Percentiles rank a stretch among this genome's conserved stretches.
These are phyloP conservation scores for Pediacus dermestoides DNA, from an alignment of 2,888 invertebrate genomes.

Conservation along the genomic window DNA sequence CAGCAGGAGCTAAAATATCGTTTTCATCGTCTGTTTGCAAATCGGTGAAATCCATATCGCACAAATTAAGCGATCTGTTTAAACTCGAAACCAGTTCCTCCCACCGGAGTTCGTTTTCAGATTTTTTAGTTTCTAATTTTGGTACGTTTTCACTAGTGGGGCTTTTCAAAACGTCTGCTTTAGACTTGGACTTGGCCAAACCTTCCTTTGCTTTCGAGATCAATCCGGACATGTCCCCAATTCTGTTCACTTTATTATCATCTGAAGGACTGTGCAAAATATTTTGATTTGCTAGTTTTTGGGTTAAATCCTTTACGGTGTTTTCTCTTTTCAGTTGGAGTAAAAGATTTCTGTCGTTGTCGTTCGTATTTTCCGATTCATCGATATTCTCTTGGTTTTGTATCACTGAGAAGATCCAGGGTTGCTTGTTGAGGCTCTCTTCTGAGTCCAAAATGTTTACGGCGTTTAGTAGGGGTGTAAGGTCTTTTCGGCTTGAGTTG, in stretches of 20 bases:
- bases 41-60: constrained; percentile 96
- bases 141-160: constrained; percentile 65
- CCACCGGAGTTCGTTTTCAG: constrained; percentile 94
- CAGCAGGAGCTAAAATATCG: constrained; percentile 62
- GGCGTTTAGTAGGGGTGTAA: constrained; percentile 55
- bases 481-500: constrained; percentile 51
- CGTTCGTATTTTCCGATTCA: constrained; percentile 51
- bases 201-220: constrained; percentile 88
- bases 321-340: constrained; percentile 75
- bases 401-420: constrained; percentile 44
- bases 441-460: constrained; percentile 57
- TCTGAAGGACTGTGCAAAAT: constrained; percentile 56
- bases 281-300: constrained; percentile 73
- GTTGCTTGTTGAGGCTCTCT: constrained; percentile 47
- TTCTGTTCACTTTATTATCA: constrained; percentile 56
- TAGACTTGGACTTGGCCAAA: constrained; percentile 80
- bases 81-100: constrained; percentile 80
- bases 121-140: constrained; percentile 69
- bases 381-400: constrained; percentile 41
- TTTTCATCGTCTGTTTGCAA: constrained; percentile 84
- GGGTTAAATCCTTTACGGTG: constrained; percentile 84
- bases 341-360: constrained; percentile 56
- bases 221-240: constrained; percentile 83
- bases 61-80: constrained; percentile 73
- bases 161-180: constrained; percentile 71